phyloP scores from a whole-genome alignment of 1,140 invertebrate species.

The Eriocheir sinensis region DNA sequence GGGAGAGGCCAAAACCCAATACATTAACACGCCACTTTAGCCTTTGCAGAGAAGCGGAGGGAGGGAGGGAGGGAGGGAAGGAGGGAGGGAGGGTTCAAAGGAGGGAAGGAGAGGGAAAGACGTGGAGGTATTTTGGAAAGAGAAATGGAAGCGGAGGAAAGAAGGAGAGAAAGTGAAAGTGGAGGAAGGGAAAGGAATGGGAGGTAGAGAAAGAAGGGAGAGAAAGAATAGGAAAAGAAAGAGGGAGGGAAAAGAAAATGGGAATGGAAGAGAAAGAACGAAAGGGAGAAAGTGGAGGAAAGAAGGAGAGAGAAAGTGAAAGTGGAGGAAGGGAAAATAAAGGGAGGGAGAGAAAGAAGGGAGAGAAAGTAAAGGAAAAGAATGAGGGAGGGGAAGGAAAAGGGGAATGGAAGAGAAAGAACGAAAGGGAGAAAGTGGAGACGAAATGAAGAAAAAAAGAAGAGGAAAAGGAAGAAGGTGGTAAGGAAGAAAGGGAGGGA shows the following conservation, averaged over 20 bases:
- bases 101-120: too few relatives aligned
- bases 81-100: not conserved
- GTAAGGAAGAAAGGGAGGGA: not conserved
- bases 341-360: not conserved
- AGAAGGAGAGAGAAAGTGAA: too few relatives aligned
- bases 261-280: too few relatives aligned
- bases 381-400: not conserved
- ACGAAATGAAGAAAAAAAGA: not conserved
- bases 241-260: too few relatives aligned
- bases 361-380: not conserved
- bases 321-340: not conserved
- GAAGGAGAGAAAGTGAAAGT: too few relatives aligned
- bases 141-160: too few relatives aligned
- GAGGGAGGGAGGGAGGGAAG: not conserved
- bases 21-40: conserved; percentile 15
- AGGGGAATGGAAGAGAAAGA: not conserved
- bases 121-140: too few relatives aligned
- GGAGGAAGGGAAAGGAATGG: too few relatives aligned
- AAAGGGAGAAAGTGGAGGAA: too few relatives aligned
- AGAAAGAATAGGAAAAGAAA: too few relatives aligned
- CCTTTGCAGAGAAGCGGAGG: not conserved
- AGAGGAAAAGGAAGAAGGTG: not conserved
- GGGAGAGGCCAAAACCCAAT: not conserved
- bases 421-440: not conserved
- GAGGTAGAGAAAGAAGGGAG: too few relatives aligned